Evolutionary conservation across 2,797 vertebrate species (phyloP), one percentile per base, ranked within the genome.

Genomic region (Enteromius unitaeniatus): DNA sequence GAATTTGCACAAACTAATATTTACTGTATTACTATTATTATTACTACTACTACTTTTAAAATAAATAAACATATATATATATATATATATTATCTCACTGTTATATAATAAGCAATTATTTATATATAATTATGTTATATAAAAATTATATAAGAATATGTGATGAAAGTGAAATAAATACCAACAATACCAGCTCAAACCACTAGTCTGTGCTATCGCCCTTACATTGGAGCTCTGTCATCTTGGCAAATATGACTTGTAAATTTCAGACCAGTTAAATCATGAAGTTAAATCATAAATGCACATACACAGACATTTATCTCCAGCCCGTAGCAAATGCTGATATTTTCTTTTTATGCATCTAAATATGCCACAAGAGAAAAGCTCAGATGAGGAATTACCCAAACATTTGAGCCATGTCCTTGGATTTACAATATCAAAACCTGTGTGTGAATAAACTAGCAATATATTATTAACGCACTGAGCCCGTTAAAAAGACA

Each of bases 171-270:
- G 1, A 11, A 40, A 65, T 42, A 51, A 53, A 60, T 21, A 26
- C 2, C n/a, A 65, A 79, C 37, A 80, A 31, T 91, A 19, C 70
- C 60, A 26, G 4, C 47, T 90, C 67, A 88, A 86, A 88, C 95
- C 97, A 97, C 96, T 97, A 97, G 97, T 96, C 95, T 94, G 97
- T 93, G 95, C 97, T 98, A 91, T 95, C 91, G 92, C 88, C 93
- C 91, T 94, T 96, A 88, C n/a, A 34, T 95, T 51, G 23, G 15
- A 72, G 49, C 31, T 4, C 45, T 21, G 72, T 8, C 17, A 11
- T 6, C 9, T n/a, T 21, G 21, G n/a, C 69, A 64, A 55, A 49
- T 31, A 62, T 14, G 1, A 15, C 42, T 23, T 74, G 51, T 79
- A 42, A 14, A 75, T 34, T 62, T 75, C 23, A 60, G 34, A 34